Base-by-base conservation (phyloP, 2,888 invertebrate species). In the Stenchaetothrips biformis region DNA sequence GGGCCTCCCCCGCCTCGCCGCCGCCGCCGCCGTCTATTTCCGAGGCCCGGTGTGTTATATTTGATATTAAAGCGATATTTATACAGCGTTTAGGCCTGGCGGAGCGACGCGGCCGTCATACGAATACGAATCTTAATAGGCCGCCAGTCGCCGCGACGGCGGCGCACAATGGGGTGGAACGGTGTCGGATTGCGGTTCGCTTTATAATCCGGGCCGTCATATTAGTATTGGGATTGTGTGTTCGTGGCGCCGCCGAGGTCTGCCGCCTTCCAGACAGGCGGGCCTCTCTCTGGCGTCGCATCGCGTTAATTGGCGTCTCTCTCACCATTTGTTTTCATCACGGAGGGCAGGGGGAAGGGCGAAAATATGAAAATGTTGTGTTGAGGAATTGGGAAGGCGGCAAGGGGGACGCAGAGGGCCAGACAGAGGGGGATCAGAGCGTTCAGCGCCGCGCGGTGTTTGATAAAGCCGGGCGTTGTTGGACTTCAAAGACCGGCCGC, bases 51-150 rank as follows among this genome's bases (percentile, higher is more conserved):
- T 18, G 13, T 18, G 18, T 59, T 18, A 9, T 16, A 59, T 59
- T 59, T 18, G 59, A 59, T 59, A 59, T 59, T 59, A 59, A 59
- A 59, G 59, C 59, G 59, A 18, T 59, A 59, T 59, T 59, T 59
- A 59, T 59, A 59, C 59, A 18, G 59, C 59, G 59, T 59, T 59
- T 59, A 37, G 37, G 59, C 18, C 18, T 13, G 53, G 18, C 53
- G n/a, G n/a, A n/a, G n/a, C 37, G 59, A 18, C 59, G 18, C 6
- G 16, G 13, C 59, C 16, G 59, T 59, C 59, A 59, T 59, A 59
- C 59, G 59, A 13, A 18, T 37, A 37, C 18, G 59, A 59, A 59
- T 59, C 59, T 59, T 59, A 59, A 59, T 59, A 59, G 59, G 59
- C 13, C 59, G 59, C 13, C 59, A 18, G 59, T 13, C 18, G 59